Conservation (phyloP, 2,797 vertebrate genomes). For the Allobates femoralis region DNA sequence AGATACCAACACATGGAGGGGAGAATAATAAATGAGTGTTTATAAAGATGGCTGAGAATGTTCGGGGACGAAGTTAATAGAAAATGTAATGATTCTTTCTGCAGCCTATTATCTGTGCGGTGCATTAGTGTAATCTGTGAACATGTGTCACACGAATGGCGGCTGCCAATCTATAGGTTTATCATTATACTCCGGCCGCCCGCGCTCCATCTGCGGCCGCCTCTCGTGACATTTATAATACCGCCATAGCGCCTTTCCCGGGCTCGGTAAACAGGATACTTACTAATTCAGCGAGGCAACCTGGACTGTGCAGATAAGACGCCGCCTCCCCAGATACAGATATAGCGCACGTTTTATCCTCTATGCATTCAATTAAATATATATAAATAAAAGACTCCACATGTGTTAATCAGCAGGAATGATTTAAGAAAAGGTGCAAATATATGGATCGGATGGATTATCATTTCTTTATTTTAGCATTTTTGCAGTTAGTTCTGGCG, state of each 20-base stretch:
- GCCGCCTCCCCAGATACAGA: constrained; percentile 44
- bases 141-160: constrained; percentile 40
- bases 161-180: constrained; percentile 47
- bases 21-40: constrained; percentile 10
- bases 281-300: constrained; percentile 31
- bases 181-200: background rate
- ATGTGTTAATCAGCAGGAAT: constrained; percentile 42
- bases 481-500: constrained; percentile 25
- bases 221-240: constrained; percentile 26
- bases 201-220: background rate
- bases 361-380: constrained; percentile 1
- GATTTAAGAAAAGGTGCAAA: constrained; percentile 9
- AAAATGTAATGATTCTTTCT: constrained; percentile 48
- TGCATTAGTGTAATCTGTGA: constrained; percentile 52
- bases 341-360: background rate
- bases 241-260: background rate
- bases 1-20: constrained; percentile 2
- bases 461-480: background rate
- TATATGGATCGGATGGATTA: background rate
- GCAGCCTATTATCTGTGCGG: constrained; percentile 54
- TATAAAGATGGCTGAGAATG: constrained; percentile 31
- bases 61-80: constrained; percentile 45
- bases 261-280: constrained; percentile 12
- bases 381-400: background rate
- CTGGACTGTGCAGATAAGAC: constrained; percentile 44